These are phyloP conservation scores for Mamestra configurata DNA, from an alignment of 1,140 invertebrate species.

Conservation along the genomic window DNA sequence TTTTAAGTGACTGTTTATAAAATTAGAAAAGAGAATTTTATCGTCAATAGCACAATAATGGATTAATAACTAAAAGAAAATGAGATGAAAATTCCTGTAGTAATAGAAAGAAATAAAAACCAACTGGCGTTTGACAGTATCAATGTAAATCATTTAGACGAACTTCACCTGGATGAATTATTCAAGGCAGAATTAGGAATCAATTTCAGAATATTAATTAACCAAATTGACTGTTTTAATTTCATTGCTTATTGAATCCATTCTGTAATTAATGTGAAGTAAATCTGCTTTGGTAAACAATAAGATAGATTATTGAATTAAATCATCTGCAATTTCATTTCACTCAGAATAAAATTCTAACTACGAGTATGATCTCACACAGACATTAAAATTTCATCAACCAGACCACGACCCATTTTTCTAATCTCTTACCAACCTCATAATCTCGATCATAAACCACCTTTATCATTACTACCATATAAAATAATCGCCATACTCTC, in stretches of 20 bases:
- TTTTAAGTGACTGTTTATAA: no score
- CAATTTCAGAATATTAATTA: conserved; percentile 30
- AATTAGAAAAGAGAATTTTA: no score
- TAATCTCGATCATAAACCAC: not conserved
- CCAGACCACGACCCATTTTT: conserved; percentile 5
- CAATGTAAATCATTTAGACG: conserved; percentile 4
- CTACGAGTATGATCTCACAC: not conserved
- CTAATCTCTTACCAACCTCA: conserved; percentile 15
- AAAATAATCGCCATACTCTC: conserved; percentile 16
- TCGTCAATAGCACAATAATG: not conserved
- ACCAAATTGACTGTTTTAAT: conserved; percentile 5
- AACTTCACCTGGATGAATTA: conserved; percentile 13
- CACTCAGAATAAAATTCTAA: not conserved
- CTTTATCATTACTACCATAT: conserved; percentile 1
- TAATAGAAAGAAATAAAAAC: not conserved
- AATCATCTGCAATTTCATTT: no score
- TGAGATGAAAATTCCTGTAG: not conserved
- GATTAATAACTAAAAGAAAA: not conserved
- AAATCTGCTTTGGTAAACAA: not conserved
- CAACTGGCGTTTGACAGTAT: not conserved
- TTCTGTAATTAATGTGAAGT: not conserved
- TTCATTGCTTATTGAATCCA: not conserved
- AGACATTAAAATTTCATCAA: not conserved
- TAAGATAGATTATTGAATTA: no score
- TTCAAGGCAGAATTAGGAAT: conserved; percentile 13